Percentiles rank a stretch among this genome's conserved stretches.
Conservation (phyloP, 1,140 invertebrate species). For the Caenorhabditis remanei region DNA sequence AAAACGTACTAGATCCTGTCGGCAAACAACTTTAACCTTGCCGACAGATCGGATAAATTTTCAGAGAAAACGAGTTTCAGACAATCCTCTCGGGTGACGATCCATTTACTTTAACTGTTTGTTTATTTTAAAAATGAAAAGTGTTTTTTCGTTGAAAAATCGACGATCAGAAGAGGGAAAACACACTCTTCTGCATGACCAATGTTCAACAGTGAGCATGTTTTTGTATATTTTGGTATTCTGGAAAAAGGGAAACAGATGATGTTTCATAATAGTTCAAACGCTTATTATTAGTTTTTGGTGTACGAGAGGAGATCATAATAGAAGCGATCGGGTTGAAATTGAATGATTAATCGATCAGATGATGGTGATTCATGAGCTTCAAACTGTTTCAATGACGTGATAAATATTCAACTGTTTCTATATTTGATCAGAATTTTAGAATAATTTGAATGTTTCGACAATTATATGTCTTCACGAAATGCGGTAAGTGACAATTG, state of each 20-base stretch:
- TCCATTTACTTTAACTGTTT: background rate
- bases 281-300: background rate
- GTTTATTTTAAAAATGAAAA: background rate
- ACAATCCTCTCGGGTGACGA: background rate
- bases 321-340: too few relatives aligned
- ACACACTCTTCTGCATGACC: background rate
- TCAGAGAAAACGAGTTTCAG: background rate
- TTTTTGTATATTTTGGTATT: background rate
- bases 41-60: background rate
- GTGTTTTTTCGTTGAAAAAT: background rate
- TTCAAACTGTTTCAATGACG: too few relatives aligned
- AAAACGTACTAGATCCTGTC: slow-evolving; percentile 27
- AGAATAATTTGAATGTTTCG: too few relatives aligned
- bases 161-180: background rate
- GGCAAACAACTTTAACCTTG: background rate
- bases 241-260: background rate
- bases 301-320: background rate
- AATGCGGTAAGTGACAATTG: too few relatives aligned
- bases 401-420: too few relatives aligned
- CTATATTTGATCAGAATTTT: too few relatives aligned
- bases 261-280: background rate
- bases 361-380: too few relatives aligned
- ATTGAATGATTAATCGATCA: too few relatives aligned
- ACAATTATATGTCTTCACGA: too few relatives aligned
- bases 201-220: slow-evolving; percentile 11